Evolutionary conservation across 2,888 invertebrate species (phyloP).

Genomic region (Strigamia maritima): DNA sequence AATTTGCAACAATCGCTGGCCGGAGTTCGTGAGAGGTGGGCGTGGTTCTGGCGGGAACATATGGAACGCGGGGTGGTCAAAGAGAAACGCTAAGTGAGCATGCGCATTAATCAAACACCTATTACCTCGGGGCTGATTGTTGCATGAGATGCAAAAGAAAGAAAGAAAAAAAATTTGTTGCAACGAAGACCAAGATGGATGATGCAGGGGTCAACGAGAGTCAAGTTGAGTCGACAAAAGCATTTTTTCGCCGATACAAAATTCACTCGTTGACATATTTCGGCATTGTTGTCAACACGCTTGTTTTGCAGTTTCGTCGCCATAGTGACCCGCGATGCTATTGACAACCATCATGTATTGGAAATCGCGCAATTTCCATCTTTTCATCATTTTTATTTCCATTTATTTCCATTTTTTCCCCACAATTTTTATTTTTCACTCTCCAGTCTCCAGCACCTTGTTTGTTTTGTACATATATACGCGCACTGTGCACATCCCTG

Average conservation of each 20-base stretch:
- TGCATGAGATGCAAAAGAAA: neutral
- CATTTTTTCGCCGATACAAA: neutral
- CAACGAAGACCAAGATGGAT: neutral
- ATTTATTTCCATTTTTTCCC: too few species aligned
- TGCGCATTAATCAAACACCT: constrained; percentile 32
- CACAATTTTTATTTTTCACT: neutral
- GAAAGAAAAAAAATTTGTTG: neutral
- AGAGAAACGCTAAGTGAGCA: constrained; percentile 32
- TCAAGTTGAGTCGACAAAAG: neutral
- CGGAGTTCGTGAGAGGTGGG: constrained; percentile 25
- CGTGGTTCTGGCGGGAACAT: constrained; percentile 26
- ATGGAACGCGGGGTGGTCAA: constrained; percentile 32
- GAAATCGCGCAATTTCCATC: neutral
- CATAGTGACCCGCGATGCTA: neutral
- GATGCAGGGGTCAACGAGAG: constrained; percentile 11
- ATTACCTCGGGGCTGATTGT: constrained; percentile 22
- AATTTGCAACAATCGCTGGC: constrained; percentile 25
- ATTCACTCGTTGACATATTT: constrained; percentile 2
- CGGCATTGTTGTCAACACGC: neutral
- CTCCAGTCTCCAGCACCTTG: neutral
- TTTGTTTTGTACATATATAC: neutral
- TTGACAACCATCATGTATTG: too few species aligned
- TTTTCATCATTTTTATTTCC: neutral
- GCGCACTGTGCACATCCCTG: neutral
- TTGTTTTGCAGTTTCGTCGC: neutral